Percentiles rank a stretch among this genome's conserved stretches.
Evolutionary conservation across 2,797 vertebrate species (phyloP).

Genomic region (Naso thynnoides): DNA sequence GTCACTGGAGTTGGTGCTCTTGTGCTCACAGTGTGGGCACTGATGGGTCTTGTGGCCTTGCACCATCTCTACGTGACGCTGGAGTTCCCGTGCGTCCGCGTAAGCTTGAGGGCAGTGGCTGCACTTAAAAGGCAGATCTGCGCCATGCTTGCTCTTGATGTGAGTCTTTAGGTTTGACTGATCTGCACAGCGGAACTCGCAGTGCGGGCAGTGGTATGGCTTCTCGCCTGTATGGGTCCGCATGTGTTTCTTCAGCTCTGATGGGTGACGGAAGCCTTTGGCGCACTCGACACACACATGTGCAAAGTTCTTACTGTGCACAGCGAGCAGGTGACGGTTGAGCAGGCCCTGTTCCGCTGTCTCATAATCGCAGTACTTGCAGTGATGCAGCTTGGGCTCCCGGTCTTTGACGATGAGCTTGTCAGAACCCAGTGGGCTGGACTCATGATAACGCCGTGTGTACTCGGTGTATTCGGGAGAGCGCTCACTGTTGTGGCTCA

Average conservation of each 20-base stretch:
- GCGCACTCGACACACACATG: constrained; percentile 98
- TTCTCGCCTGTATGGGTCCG: constrained; percentile 98
- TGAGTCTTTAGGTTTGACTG: constrained; percentile 99
- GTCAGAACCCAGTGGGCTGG: constrained; percentile 95
- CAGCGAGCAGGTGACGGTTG: constrained; percentile 96
- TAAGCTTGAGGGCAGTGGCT: constrained; percentile 96
- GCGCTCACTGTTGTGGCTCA: constrained; percentile 92
- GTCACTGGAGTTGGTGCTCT: constrained; percentile 99
- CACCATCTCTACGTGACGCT: constrained; percentile 93
- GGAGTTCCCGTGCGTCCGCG: constrained; percentile 91
- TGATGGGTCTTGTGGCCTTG: constrained; percentile 97
- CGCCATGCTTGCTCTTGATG: constrained; percentile 97
- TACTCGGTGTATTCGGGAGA: constrained; percentile 96
- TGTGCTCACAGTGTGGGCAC: constrained; percentile 97
- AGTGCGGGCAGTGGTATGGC: constrained; percentile 96
- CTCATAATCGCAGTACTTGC: constrained; percentile 98
- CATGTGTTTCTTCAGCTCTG: constrained; percentile 99
- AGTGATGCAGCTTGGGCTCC: constrained; percentile 95
- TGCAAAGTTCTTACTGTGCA: constrained; percentile 99
- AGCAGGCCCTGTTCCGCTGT: constrained; percentile 96
- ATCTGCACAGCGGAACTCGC: constrained; percentile 96
- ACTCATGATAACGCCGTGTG: constrained; percentile 94
- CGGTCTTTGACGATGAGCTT: constrained; percentile 97
- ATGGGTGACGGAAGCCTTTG: constrained; percentile 97
- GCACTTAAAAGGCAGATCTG: constrained; percentile 94